Evolutionary conservation across 2,888 invertebrate species (phyloP).

Genomic region (Ptychoptera contaminata): DNA sequence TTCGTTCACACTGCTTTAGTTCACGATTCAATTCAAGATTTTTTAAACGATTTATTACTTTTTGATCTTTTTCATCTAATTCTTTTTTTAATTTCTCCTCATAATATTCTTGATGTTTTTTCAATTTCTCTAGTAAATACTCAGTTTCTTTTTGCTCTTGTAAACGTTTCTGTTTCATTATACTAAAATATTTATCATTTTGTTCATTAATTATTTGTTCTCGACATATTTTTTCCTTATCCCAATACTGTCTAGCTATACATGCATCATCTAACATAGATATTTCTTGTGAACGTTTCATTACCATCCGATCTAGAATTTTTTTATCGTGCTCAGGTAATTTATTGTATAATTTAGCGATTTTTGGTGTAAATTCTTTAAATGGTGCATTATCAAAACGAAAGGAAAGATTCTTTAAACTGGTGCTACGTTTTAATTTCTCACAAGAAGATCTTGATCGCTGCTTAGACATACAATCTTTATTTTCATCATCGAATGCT

Average conservation of each 20-base stretch:
- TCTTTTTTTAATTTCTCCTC: constrained; percentile 21
- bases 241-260: constrained; percentile 29
- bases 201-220: constrained; percentile 27
- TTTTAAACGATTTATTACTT: constrained; percentile 22
- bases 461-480: too few species aligned
- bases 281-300: constrained; percentile 22
- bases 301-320: constrained; percentile 30
- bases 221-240: constrained; percentile 27
- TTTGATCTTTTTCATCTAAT: constrained; percentile 22
- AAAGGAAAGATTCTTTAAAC: too few species aligned
- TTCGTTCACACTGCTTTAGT: constrained; percentile 20
- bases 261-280: constrained; percentile 25
- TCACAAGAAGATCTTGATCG: too few species aligned
- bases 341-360: constrained; percentile 22
- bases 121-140: neutral
- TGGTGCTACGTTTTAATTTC: too few species aligned
- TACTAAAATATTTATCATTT: constrained; percentile 24
- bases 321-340: constrained; percentile 27
- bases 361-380: constrained; percentile 17
- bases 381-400: too few species aligned
- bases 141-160: constrained; percentile 16
- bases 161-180: constrained; percentile 25
- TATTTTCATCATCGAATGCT: too few species aligned
- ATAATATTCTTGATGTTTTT: constrained; percentile 12
- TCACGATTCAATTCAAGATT: constrained; percentile 21